phyloP scores from a whole-genome alignment of 2,888 invertebrate species.

The Silvanus unidentatus region DNA sequence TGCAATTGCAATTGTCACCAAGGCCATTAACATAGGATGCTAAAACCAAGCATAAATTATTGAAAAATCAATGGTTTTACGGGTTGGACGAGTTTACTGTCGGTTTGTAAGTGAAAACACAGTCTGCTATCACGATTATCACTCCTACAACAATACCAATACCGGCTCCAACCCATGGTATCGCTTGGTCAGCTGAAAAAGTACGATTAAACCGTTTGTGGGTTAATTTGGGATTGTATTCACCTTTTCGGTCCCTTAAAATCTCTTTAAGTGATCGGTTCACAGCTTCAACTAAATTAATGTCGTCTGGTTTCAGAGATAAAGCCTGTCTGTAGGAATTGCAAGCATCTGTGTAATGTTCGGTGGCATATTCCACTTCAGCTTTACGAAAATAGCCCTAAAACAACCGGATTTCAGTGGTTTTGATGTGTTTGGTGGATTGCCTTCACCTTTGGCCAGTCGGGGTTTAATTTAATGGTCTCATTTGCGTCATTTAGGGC shows the following conservation, averaged over 20 bases:
- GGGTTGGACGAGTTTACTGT: slow-evolving; percentile 50
- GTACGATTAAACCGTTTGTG: slow-evolving; percentile 8
- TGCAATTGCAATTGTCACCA: slow-evolving; percentile 62
- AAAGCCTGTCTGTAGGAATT: slow-evolving; percentile 64
- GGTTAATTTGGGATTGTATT: not conserved
- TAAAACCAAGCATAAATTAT: slow-evolving; percentile 37
- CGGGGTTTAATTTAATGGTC: slow-evolving; percentile 66
- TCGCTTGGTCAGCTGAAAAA: slow-evolving; percentile 57
- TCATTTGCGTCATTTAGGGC: slow-evolving; percentile 74
- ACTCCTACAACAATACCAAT: slow-evolving; percentile 67
- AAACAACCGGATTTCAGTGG: too few species aligned
- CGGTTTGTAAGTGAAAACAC: slow-evolving; percentile 58
- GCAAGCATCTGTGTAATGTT: slow-evolving; percentile 61
- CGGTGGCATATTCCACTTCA: slow-evolving; percentile 65
- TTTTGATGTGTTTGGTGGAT: too few species aligned
- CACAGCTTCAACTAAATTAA: slow-evolving; percentile 57
- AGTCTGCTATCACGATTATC: slow-evolving; percentile 63
- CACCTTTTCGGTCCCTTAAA: slow-evolving; percentile 58
- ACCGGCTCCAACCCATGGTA: slow-evolving; percentile 71
- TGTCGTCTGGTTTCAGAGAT: slow-evolving; percentile 61
- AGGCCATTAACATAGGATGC: slow-evolving; percentile 69
- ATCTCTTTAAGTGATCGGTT: slow-evolving; percentile 54
- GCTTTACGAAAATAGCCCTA: slow-evolving; percentile 67
- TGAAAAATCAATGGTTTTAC: not conserved
- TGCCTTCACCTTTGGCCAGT: slow-evolving; percentile 79